Conservation (phyloP, 1,140 invertebrate genomes). For the Linepithema humile region DNA sequence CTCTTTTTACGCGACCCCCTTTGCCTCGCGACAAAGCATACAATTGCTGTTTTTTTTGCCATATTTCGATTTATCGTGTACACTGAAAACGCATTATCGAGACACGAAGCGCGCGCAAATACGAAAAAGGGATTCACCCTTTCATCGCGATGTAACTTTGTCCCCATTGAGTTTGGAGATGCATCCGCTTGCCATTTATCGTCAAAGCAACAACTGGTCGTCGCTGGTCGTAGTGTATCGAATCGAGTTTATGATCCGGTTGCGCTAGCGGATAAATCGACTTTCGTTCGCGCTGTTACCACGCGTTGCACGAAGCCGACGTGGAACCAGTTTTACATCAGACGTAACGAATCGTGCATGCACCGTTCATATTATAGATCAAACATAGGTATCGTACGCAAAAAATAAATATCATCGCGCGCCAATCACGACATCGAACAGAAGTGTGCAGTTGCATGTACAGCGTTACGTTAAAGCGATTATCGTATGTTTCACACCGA, state of each 20-base stretch:
- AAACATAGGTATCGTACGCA: background rate
- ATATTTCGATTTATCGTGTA: background rate
- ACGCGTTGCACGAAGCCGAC: background rate
- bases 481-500: background rate
- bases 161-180: background rate
- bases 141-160: background rate
- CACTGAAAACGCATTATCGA: background rate
- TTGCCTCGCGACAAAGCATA: background rate
- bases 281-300: conserved; percentile 13
- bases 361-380: background rate
- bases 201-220: conserved; percentile 1
- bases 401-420: background rate
- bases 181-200: conserved; percentile 4
- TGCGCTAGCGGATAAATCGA: conserved; percentile 21
- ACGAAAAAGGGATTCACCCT: background rate
- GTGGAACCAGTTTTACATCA: background rate
- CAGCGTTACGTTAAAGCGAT: background rate
- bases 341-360: background rate
- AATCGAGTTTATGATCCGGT: conserved; percentile 24
- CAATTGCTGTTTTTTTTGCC: background rate
- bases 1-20: background rate
- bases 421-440: background rate
- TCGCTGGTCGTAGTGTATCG: background rate
- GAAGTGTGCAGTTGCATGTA: background rate
- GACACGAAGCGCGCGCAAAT: background rate